Conservation (phyloP, 2,888 invertebrate species). For the Metallyticus violacea region DNA sequence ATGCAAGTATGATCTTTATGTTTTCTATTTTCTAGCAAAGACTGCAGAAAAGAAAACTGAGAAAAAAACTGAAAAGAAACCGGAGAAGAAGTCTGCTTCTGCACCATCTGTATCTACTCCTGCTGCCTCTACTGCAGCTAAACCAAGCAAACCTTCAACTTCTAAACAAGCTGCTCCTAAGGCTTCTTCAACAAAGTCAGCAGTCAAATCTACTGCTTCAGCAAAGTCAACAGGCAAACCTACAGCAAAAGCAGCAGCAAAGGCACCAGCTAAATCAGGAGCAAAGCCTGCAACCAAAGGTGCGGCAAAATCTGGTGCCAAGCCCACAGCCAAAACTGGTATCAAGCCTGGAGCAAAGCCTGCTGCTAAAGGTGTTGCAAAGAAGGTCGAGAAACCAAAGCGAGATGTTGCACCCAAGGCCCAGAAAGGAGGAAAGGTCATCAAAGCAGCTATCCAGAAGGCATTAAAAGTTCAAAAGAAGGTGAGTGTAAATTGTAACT, state of each 20-base stretch:
- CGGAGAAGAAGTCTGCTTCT: conserved; percentile 43
- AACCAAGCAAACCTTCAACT: conserved; percentile 16
- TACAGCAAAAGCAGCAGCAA: conserved; percentile 45
- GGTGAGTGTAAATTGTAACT: conserved; percentile 50
- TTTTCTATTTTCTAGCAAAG: too few species aligned
- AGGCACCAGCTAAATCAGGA: conserved; percentile 46
- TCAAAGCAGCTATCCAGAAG: conserved; percentile 56
- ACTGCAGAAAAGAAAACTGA: conserved; percentile 20
- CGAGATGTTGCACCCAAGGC: conserved; percentile 53
- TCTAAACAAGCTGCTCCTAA: conserved; percentile 17
- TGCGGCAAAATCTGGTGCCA: conserved; percentile 41
- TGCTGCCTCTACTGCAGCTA: conserved; percentile 42
- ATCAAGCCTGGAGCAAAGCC: conserved; percentile 50
- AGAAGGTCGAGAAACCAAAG: conserved; percentile 55
- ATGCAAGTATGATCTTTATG: too few species aligned
- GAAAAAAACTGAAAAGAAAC: conserved; percentile 32
- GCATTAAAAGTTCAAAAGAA: conserved; percentile 84
- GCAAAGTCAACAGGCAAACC: conserved; percentile 47
- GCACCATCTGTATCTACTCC: conserved; percentile 43
- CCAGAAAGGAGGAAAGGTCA: conserved; percentile 49
- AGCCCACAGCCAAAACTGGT: conserved; percentile 45
- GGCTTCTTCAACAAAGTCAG: conserved; percentile 43
- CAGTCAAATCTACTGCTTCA: conserved; percentile 48
- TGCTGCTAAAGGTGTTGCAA: conserved; percentile 35
- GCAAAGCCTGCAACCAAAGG: conserved; percentile 46